Evolutionary conservation across 2,888 invertebrate genomes (phyloP).

Genomic region (Ectemnius cavifrons): DNA sequence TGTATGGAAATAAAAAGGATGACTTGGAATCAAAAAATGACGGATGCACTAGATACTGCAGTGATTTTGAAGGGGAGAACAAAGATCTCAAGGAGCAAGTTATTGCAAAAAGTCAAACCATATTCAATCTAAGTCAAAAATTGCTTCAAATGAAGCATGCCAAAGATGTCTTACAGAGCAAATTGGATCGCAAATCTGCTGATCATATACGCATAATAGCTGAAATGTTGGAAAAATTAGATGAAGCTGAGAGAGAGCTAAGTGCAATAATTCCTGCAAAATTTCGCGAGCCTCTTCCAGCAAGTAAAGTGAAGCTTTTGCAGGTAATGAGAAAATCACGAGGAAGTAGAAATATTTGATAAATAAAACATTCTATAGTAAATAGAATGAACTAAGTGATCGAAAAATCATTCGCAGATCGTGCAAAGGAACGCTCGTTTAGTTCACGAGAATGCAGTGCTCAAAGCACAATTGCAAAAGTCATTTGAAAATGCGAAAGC

Average conservation of each 20-base stretch:
- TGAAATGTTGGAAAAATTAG: constrained; percentile 70
- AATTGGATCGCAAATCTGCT: constrained; percentile 60
- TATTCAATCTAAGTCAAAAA: constrained; percentile 67
- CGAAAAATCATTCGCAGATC: constrained; percentile 49
- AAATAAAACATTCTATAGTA: no score
- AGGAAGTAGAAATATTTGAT: no score
- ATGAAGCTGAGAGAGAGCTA: constrained; percentile 66
- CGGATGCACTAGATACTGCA: constrained; percentile 71
- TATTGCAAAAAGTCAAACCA: constrained; percentile 58
- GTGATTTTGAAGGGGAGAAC: constrained; percentile 59
- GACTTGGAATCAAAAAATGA: constrained; percentile 79
- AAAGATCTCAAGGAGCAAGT: constrained; percentile 56
- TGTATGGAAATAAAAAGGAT: constrained; percentile 80
- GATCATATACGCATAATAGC: constrained; percentile 68
- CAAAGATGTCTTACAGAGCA: constrained; percentile 61
- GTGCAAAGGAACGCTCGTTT: constrained; percentile 66
- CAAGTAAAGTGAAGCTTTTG: constrained; percentile 66
- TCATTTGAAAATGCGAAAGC: no score
- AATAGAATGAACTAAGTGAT: no score
- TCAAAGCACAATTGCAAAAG: constrained; percentile 61
- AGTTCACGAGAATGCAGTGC: constrained; percentile 64
- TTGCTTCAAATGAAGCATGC: constrained; percentile 68
- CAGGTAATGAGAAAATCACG: constrained; percentile 53
- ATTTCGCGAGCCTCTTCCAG: constrained; percentile 65
- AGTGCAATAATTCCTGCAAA: constrained; percentile 67